phyloP scores from a whole-genome alignment of 2,797 vertebrate species.

The Acomys russatus region DNA sequence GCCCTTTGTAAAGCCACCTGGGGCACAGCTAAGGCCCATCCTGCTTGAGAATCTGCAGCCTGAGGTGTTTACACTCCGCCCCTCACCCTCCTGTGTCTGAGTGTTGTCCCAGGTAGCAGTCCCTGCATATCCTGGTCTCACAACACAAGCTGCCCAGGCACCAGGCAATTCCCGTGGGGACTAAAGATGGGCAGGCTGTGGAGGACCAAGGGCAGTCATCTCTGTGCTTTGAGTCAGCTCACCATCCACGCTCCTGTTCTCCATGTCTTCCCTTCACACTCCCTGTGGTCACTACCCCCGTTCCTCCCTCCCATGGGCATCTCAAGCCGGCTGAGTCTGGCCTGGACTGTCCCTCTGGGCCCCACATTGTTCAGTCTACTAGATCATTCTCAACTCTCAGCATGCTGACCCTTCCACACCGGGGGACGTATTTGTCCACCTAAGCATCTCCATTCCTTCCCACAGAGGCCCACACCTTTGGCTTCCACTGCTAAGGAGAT shows the following conservation, averaged over 20 bases:
- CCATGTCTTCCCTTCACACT: background rate
- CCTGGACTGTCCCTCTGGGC: background rate
- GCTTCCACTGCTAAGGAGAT: too few species aligned
- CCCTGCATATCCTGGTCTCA: background rate
- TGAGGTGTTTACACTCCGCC: fast-evolving
- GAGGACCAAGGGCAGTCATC: fast-evolving
- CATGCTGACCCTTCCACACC: background rate
- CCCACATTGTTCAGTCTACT: fast-evolving
- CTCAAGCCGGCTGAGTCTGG: background rate
- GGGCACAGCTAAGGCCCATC: background rate
- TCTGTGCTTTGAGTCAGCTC: background rate
- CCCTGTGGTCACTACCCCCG: background rate
- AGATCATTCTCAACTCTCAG: background rate
- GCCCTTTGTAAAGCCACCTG: background rate
- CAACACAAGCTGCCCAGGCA: too few species aligned
- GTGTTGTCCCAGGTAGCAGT: too few species aligned
- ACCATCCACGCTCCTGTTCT: background rate
- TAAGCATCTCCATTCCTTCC: background rate
- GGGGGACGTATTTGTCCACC: fast-evolving
- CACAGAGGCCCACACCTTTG: background rate
- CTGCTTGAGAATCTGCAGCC: background rate
- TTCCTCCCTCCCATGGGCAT: background rate
- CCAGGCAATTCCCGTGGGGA: background rate
- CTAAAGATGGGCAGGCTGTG: background rate
- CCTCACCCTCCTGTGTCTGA: background rate